Evolutionary conservation across 1,140 invertebrate genomes (phyloP), one percentile per base, ranked within the genome.

Genomic region (Oreohelix idahoensis): DNA sequence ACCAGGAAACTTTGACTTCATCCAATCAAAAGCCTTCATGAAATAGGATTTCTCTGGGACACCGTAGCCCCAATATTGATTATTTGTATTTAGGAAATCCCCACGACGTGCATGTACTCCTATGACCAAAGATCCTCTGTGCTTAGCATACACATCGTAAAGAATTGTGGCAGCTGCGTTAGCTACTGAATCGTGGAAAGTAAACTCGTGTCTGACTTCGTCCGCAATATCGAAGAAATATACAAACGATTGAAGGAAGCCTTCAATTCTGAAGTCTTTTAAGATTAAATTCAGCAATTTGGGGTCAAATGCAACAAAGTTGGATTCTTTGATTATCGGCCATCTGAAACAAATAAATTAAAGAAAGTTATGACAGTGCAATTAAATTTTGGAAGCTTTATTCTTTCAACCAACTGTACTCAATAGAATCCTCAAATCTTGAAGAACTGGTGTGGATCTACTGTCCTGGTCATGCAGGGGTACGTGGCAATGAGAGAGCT

Each of bases 231-330:
- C 26, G 26, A 76, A 4, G 26, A 86, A 88, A 49, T 88, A 88
- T 77, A 73, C 77, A 75, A 77, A 87, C 1, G 82, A 83, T 74
- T 88, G 87, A 13, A 84, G 36, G 78, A 74, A 86, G 0, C 81
- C 79, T 1, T 36, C n/a, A 0, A 87, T 2, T 5, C 49, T 74
- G 69, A 77, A 49, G 77, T 79, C 63, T 39, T 51, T 26, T 36
- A 51, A 15, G 10, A 49, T 17, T 26, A 83, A 39, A 29, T 38
- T 5, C 35, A 39, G 29, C 13, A 84, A 1, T 29, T 49, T 66
- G 10, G 79, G 36, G 63, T 82, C 84, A 36, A 69, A 84, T 1
- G 58, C 63, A 10, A 75, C 74, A 49, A 42, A 35, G 0, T 26
- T 38, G 42, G 49, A 63, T 51, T 84, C 79, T 35, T 29, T 0